Evolutionary conservation across 2,113 vertebrate genomes (phyloP).

Genomic region (Tetrao urogallus): DNA sequence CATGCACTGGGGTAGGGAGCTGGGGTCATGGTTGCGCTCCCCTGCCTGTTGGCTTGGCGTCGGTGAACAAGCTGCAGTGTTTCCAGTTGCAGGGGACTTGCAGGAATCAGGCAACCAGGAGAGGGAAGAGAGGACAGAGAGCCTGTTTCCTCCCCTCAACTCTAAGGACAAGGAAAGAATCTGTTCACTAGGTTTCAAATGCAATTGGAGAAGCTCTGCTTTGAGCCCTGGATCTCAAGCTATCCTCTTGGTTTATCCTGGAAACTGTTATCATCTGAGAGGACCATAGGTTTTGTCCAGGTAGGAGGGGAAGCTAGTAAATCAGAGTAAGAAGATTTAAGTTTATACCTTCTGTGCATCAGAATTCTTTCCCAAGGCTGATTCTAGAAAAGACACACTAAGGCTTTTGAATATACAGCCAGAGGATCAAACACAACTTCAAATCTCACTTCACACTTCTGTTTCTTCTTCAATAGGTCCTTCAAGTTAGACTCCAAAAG

Average conservation of each 20-base stretch:
- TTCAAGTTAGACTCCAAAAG: not conserved
- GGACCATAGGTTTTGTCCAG: not conserved
- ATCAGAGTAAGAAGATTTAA: not conserved
- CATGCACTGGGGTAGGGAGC: rapidly evolving
- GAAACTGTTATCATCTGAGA: not conserved
- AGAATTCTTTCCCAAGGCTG: not conserved
- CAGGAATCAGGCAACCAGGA: not conserved
- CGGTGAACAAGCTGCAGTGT: not conserved
- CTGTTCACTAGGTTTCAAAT: not conserved
- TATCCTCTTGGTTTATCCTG: not conserved
- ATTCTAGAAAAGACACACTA: not conserved
- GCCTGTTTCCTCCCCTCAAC: rapidly evolving
- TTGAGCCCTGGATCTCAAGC: not conserved
- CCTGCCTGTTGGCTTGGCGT: not conserved
- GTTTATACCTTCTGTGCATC: not conserved
- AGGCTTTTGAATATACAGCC: not conserved
- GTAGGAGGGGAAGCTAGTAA: not conserved
- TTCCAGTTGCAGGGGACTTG: not conserved
- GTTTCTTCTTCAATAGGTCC: not conserved
- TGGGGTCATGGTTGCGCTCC: not conserved
- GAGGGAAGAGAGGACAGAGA: not conserved
- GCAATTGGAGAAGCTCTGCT: not conserved
- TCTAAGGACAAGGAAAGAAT: not conserved
- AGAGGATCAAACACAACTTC: not conserved
- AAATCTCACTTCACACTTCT: not conserved